A percentile compares a stretch with the other conserved stretches of the same genome.
Conservation (phyloP, 2,113 vertebrate genomes). For the Gasterosteus nipponicus region DNA sequence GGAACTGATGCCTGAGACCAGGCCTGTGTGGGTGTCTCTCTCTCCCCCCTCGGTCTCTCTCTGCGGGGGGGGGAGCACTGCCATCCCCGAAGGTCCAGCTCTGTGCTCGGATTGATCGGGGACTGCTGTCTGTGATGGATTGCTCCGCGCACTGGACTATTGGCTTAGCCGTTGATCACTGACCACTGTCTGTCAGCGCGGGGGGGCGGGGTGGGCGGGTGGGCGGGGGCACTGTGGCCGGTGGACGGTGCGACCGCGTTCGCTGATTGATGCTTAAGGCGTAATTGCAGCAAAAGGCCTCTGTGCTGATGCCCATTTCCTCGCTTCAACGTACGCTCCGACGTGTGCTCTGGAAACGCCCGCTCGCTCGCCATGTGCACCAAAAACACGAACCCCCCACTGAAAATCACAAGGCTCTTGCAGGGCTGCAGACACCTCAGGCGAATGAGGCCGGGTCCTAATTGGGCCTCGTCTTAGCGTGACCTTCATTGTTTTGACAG, state of each 20-base stretch:
- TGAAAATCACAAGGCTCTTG: conserved; percentile 21
- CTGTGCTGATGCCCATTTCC: conserved; percentile 12
- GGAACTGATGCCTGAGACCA: conserved; percentile 31
- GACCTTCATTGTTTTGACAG: conserved; percentile 80
- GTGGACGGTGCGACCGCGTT: conserved; percentile 2
- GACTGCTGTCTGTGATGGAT: conserved; percentile 59
- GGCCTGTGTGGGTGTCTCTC: conserved; percentile 23
- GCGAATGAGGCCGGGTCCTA: conserved; percentile 52
- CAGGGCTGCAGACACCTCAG: conserved; percentile 40
- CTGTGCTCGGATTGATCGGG: conserved; percentile 59
- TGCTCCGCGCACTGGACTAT: conserved; percentile 34
- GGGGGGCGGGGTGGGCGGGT: neutral
- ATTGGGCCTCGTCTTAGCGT: conserved; percentile 69
- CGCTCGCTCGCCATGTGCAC: conserved; percentile 9
- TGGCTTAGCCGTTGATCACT: conserved; percentile 50
- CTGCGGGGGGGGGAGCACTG: conserved; percentile 1
- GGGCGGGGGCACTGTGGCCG: conserved; percentile 20
- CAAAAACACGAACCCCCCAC: conserved; percentile 6
- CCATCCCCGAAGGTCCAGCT: conserved; percentile 42
- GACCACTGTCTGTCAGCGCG: conserved; percentile 47
- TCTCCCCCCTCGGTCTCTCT: neutral
- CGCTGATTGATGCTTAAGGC: conserved; percentile 5
- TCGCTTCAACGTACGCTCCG: conserved; percentile 23
- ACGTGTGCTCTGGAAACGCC: conserved; percentile 12
- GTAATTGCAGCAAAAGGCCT: neutral